These are phyloP conservation scores for Brachypteracias leptosomus DNA, from an alignment of 2,113 vertebrate genomes.

Conservation along the genomic window DNA sequence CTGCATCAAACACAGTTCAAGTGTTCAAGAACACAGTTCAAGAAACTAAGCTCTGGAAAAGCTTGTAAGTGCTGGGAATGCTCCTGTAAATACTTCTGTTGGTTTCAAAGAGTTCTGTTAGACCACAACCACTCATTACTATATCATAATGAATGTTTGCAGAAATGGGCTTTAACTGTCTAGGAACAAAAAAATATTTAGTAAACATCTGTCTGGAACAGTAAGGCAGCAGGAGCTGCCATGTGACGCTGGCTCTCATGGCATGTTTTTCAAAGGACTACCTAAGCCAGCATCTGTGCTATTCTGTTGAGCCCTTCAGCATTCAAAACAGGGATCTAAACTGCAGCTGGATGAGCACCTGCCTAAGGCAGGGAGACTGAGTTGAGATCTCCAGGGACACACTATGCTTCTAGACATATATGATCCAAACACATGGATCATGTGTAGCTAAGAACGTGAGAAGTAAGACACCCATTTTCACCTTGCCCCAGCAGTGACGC, in stretches of 20 bases:
- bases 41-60: neutral
- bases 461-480: neutral
- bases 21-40: neutral
- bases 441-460: neutral
- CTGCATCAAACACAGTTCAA: neutral
- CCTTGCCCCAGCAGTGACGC: neutral
- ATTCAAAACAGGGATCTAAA: neutral
- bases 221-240: neutral
- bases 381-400: fast-evolving
- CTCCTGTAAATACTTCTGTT: neutral
- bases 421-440: neutral
- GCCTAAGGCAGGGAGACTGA: neutral
- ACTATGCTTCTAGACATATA: neutral
- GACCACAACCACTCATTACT: neutral
- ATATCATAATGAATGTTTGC: neutral
- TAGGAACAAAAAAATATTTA: neutral
- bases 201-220: neutral
- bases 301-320: neutral
- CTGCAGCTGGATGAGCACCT: neutral
- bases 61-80: neutral
- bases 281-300: neutral
- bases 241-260: neutral
- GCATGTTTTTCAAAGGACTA: neutral
- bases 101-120: neutral
- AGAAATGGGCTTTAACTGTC: neutral